Conservation (phyloP, 2,113 vertebrate species). For the Cryptotis parvus region DNA sequence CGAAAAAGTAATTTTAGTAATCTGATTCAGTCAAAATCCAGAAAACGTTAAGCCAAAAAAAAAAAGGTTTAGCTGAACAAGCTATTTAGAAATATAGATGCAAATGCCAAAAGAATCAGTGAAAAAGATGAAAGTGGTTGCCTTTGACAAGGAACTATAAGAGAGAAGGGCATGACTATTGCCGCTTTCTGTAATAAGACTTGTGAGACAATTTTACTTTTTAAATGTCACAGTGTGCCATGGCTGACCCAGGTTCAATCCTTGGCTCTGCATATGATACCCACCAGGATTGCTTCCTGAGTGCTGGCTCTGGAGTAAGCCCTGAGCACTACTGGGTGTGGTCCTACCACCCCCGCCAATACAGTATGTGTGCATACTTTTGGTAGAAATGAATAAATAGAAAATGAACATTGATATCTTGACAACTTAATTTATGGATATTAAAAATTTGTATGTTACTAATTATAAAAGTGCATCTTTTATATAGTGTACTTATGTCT, state of each 20-base stretch:
- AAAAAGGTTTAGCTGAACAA: neutral
- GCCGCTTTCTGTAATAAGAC: constrained; percentile 22
- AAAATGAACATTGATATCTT: neutral
- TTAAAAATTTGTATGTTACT: neutral
- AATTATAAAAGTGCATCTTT: neutral
- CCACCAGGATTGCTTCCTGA: too few relatives aligned
- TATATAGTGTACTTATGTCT: neutral
- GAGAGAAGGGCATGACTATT: neutral
- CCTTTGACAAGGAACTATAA: constrained; percentile 19
- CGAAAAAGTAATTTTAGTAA: constrained; percentile 4
- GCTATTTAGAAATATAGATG: neutral
- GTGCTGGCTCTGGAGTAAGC: too few relatives aligned
- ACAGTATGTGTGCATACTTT: neutral
- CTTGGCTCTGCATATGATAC: too few relatives aligned
- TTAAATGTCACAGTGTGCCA: neutral
- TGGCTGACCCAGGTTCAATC: too few relatives aligned
- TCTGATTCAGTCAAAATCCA: constrained; percentile 10
- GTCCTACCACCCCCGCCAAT: too few relatives aligned
- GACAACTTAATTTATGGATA: neutral
- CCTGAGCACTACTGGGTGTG: too few relatives aligned
- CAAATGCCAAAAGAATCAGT: neutral
- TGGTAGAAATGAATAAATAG: constrained; percentile 6
- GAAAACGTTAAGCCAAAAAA: neutral
- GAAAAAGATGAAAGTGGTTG: neutral
- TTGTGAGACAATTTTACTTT: neutral